A percentile compares a stretch with the other conserved stretches of the same genome.
These are phyloP conservation scores for Oncopeltus fasciatus DNA, from an alignment of 1,140 invertebrate genomes.

Conservation along the genomic window DNA sequence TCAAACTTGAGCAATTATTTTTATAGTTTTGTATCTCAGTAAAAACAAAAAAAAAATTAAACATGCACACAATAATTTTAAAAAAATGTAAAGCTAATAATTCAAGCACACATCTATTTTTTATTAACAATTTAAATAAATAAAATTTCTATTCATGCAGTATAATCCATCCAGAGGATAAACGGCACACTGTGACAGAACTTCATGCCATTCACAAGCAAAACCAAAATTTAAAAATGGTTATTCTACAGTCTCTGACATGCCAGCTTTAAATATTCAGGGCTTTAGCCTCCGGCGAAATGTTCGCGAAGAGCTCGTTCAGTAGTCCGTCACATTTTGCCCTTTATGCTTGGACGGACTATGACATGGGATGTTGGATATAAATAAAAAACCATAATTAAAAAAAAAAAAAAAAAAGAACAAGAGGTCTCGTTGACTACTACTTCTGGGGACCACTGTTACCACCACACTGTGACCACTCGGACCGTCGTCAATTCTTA, in stretches of 20 bases:
- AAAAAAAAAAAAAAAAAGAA: background rate
- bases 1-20: background rate
- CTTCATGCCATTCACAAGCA: background rate
- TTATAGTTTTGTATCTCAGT: background rate
- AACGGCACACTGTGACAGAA: conserved; percentile 18
- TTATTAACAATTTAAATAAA: background rate
- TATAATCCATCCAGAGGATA: conserved; percentile 16
- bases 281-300: too few species aligned
- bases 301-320: too few species aligned
- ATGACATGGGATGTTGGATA: too few species aligned
- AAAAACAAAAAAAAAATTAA: background rate
- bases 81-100: too few species aligned
- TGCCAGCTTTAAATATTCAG: background rate
- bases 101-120: too few species aligned
- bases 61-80: background rate
- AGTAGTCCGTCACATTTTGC: conserved; percentile 17
- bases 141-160: background rate
- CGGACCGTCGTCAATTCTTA: too few species aligned
- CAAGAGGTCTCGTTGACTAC: background rate
- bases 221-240: background rate
- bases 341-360: conserved; percentile 18
- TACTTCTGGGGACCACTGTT: too few species aligned
- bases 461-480: too few species aligned
- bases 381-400: background rate
- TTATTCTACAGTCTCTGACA: background rate